Evolutionary conservation across 2,888 invertebrate species (phyloP).

Genomic region (Agelastica alni): DNA sequence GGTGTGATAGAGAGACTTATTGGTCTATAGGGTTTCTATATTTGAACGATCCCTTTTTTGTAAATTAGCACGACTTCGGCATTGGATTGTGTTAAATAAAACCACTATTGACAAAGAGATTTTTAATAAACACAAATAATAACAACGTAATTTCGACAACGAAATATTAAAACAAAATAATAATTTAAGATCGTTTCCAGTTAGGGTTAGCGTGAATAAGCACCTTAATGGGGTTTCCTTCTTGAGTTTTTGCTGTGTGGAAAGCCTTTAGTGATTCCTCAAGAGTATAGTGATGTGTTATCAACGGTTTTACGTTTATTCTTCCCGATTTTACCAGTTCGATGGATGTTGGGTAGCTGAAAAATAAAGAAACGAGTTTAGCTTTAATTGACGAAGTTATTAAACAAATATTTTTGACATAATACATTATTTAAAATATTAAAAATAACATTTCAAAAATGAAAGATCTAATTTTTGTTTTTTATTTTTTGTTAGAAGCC

Average conservation of each 20-base stretch:
- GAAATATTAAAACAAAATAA: background rate
- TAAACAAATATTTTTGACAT: too few relatives aligned
- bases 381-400: too few relatives aligned
- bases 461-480: too few relatives aligned
- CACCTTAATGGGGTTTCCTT: slow-evolving; percentile 80
- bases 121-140: slow-evolving; percentile 3
- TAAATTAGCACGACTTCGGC: too few relatives aligned
- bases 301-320: slow-evolving; percentile 78
- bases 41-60: too few relatives aligned
- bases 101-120: too few relatives aligned
- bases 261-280: slow-evolving; percentile 83
- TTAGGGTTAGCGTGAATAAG: slow-evolving; percentile 74
- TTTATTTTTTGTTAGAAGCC: too few relatives aligned
- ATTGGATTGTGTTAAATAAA: too few relatives aligned
- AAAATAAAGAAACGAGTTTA: slow-evolving; percentile 22
- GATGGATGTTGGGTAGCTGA: slow-evolving; percentile 78
- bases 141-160: background rate
- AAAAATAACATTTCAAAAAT: too few relatives aligned
- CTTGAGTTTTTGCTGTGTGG: slow-evolving; percentile 75
- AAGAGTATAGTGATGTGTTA: slow-evolving; percentile 80
- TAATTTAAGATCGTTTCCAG: slow-evolving; percentile 42
- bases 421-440: too few relatives aligned
- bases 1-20: too few relatives aligned
- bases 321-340: slow-evolving; percentile 76
- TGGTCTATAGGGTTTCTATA: too few relatives aligned